phyloP scores from a whole-genome alignment of 30 jellyfish, hydroid and myxozoan species.

The Catostylus mosaicus region DNA sequence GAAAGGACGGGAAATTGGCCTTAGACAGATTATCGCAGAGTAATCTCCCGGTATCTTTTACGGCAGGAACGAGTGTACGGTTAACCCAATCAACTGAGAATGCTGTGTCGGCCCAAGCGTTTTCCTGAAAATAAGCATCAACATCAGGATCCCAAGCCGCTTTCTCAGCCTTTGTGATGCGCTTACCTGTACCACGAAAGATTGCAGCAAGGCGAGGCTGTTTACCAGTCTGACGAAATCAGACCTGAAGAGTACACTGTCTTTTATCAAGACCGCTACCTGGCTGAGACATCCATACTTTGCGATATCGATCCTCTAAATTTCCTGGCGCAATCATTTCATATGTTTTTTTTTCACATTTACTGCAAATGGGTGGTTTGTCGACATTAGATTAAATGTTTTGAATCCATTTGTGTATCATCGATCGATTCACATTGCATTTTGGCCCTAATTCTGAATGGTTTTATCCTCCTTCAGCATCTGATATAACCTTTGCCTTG shows the following conservation, averaged over 20 bases:
- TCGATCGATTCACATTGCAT: too few species aligned
- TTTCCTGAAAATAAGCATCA: conserved; percentile 45
- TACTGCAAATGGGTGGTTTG: too few species aligned
- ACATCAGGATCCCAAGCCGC: conserved; percentile 35
- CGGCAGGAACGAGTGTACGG: conserved; percentile 35
- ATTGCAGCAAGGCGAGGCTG: conserved; percentile 25
- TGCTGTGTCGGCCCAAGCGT: conserved; percentile 62
- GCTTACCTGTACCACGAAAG: conserved; percentile 63
- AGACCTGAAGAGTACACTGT: conserved; percentile 44
- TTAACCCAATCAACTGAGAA: conserved; percentile 14
- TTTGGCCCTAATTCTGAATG: too few species aligned
- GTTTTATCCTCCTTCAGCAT: too few species aligned
- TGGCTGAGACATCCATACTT: too few species aligned
- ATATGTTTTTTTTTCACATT: too few species aligned
- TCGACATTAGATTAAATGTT: too few species aligned
- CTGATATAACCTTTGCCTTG: too few species aligned
- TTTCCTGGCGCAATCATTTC: too few species aligned
- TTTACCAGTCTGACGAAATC: conserved; percentile 29
- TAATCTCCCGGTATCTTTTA: conserved; percentile 13
- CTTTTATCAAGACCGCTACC: conserved; percentile 14
- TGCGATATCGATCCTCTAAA: too few species aligned
- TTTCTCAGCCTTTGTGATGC: conserved; percentile 34
- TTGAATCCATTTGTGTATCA: too few species aligned
- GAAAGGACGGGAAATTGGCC: too few species aligned
- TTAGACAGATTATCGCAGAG: conserved; percentile 32